Evolutionary conservation across 2,888 invertebrate species (phyloP), one percentile per base, ranked within the genome.

Genomic region (Chouioia cunea): DNA sequence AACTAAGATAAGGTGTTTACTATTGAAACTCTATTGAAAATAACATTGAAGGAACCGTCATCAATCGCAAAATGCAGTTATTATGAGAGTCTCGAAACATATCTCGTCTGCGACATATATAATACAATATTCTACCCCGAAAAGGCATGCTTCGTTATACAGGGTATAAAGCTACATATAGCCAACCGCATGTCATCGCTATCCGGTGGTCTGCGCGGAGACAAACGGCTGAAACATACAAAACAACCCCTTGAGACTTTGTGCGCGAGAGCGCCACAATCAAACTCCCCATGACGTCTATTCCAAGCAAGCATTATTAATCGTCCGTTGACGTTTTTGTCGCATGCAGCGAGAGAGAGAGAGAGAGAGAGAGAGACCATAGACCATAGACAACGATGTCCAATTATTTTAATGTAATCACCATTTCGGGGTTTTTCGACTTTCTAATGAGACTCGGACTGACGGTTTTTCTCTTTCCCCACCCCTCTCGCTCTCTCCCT

Each of bases 391-490:
- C 22, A 47, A 47, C 22, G 47, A 22, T 16, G 62, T 8, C 62
- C 62, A 62, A 62, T 62, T 62, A 52, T 62, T 62, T 62, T 52
- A 50, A 43, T 36, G 50, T 44, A 16, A 36, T 12, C 36, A 6
- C 44, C 46, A n/a, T 10, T 15, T 10, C 20, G n/a, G 3, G 22
- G 2, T 27, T 27, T 48, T 59, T 59, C 48, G 48, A 59, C 47
- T 48, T 27, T 59, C 15, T 47, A 59, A 59, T 27, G 48, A 59
- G 59, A 16, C 22, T 36, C 36, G 6, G 10, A 10, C 12, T 36
- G 6, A 36, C 36, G 6, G 36, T 36, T 36, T 36, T 36, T n/a
- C n/a, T n/a, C n/a, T n/a, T n/a, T n/a, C n/a, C n/a, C n/a, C n/a
- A n/a, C n/a, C n/a, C n/a, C n/a, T n/a, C n/a, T n/a, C n/a, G n/a